Percentiles rank a stretch among this genome's conserved stretches.
phyloP scores from a whole-genome alignment of 2,888 invertebrate genomes.

The Tetragonula carbonaria region DNA sequence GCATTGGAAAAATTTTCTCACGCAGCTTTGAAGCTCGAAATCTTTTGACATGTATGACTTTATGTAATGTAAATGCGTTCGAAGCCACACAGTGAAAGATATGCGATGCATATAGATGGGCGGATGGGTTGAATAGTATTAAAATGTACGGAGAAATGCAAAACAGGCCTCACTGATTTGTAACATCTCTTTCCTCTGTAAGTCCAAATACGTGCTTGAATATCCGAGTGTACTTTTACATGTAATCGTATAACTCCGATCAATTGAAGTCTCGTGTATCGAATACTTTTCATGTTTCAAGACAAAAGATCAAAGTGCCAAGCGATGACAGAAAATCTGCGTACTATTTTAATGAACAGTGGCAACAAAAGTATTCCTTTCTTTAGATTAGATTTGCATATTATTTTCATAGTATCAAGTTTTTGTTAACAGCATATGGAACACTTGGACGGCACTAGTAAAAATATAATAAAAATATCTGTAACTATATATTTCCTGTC shows the following conservation, averaged over 20 bases:
- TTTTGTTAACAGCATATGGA: too few relatives aligned
- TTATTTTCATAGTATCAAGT: too few relatives aligned
- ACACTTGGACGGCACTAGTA: too few relatives aligned
- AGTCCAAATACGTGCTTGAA: neutral
- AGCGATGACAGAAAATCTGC: too few relatives aligned
- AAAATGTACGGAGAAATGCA: conserved; percentile 4
- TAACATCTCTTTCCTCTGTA: neutral
- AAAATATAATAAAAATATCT: too few relatives aligned
- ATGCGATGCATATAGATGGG: neutral
- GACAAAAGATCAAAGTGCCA: neutral
- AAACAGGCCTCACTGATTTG: conserved; percentile 3
- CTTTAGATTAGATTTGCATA: too few relatives aligned
- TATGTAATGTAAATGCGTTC: conserved; percentile 1
- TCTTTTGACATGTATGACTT: conserved; percentile 4
- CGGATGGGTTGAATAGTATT: neutral
- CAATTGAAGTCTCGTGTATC: neutral
- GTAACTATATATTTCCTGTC: too few relatives aligned
- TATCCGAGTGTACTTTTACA: neutral
- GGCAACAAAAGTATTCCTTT: too few relatives aligned
- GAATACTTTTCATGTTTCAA: neutral
- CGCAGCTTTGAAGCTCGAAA: neutral
- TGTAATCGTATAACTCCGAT: neutral
- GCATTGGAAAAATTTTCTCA: neutral
- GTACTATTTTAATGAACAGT: neutral
- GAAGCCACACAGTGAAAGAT: neutral